Evolutionary conservation across 2,888 invertebrate genomes (phyloP).

Genomic region (Lysandra bellargus): DNA sequence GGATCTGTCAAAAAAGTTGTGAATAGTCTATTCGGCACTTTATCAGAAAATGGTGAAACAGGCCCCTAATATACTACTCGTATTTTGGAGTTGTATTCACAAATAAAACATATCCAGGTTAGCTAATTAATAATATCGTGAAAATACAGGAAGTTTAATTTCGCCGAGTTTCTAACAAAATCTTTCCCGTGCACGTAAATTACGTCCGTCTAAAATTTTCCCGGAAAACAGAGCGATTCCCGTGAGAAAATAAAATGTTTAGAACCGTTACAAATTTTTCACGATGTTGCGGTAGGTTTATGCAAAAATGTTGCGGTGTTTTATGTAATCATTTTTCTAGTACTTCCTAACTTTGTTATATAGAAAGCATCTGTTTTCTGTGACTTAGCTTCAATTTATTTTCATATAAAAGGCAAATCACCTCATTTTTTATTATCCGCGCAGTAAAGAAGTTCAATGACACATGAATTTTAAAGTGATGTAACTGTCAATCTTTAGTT

Average conservation of each 20-base stretch:
- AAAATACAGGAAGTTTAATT: conserved; percentile 4
- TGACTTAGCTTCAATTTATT: too few species aligned
- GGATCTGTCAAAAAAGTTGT: too few species aligned
- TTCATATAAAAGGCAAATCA: too few species aligned
- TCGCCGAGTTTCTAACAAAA: background rate
- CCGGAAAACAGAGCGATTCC: conserved; percentile 16
- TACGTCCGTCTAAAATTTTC: background rate
- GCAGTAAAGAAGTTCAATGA: too few species aligned
- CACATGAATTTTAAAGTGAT: too few species aligned
- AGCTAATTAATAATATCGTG: background rate
- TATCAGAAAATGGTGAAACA: too few species aligned
- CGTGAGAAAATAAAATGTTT: conserved; percentile 17
- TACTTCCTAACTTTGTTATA: background rate
- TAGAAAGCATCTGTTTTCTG: too few species aligned
- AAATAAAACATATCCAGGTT: background rate
- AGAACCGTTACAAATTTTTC: background rate
- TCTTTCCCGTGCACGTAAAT: conserved; percentile 3
- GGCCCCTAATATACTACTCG: background rate
- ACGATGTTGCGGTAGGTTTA: background rate
- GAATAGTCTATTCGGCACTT: too few species aligned
- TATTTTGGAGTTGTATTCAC: background rate
- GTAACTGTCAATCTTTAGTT: too few species aligned
- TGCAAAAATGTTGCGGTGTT: background rate
- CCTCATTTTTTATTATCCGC: too few species aligned
- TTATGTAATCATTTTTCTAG: background rate